Evolutionary conservation across 1,140 invertebrate genomes (phyloP).

Genomic region (Hesperophylax magnus): DNA sequence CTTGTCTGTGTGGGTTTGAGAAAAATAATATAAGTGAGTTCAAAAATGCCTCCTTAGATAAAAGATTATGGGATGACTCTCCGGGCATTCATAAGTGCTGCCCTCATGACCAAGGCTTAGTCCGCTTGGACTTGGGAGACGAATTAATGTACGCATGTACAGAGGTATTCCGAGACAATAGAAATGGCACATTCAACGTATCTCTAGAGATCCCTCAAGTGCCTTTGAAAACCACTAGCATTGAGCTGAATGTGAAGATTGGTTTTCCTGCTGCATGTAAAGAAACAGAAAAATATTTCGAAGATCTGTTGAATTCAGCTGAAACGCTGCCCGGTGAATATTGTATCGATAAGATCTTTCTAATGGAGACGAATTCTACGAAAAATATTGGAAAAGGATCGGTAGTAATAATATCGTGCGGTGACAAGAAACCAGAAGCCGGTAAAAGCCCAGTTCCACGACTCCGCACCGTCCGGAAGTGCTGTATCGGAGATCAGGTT

Average conservation of each 20-base stretch:
- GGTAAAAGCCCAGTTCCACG: neutral
- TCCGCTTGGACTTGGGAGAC: neutral
- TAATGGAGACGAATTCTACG: neutral
- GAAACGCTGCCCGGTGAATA: conserved; percentile 18
- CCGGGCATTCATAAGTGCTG: neutral
- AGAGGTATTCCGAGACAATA: neutral
- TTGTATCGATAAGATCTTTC: conserved; percentile 48
- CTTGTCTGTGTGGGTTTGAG: too few relatives aligned
- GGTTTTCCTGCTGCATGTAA: conserved; percentile 39
- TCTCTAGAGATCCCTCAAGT: conserved; percentile 26
- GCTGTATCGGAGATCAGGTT: conserved; percentile 42
- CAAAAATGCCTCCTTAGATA: too few relatives aligned
- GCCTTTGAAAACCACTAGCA: conserved; percentile 18
- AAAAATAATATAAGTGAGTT: too few relatives aligned
- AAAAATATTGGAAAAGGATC: neutral
- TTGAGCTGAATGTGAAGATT: conserved; percentile 1
- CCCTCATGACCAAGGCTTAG: neutral
- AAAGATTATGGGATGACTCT: too few relatives aligned
- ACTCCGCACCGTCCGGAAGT: conserved; percentile 36
- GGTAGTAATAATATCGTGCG: conserved; percentile 37
- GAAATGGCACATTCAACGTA: neutral
- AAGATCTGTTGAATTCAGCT: neutral
- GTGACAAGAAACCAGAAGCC: neutral
- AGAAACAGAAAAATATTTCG: neutral
- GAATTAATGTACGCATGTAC: neutral